A percentile compares a stretch with the other conserved stretches of the same genome.
phyloP scores from a whole-genome alignment of 2,797 vertebrate genomes.

The Psittacula echo region DNA sequence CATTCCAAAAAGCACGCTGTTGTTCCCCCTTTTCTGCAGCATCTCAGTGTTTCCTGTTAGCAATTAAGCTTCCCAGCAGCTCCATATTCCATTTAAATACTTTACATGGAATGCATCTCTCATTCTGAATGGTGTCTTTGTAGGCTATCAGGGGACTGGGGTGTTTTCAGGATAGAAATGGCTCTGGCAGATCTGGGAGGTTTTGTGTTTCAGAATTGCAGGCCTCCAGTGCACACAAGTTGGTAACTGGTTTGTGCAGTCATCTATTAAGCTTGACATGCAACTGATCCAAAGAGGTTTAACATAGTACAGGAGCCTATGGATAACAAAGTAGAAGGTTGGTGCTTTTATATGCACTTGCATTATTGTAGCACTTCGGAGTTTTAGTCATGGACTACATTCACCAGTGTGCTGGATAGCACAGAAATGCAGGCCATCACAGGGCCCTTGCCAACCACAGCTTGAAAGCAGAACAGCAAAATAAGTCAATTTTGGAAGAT shows the following conservation, averaged over 20 bases:
- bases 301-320: neutral
- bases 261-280: neutral
- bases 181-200: neutral
- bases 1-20: neutral
- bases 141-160: neutral
- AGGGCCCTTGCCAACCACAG: neutral
- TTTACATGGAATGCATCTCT: neutral
- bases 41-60: neutral
- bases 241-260: neutral
- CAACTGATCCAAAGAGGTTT: neutral
- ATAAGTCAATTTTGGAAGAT: neutral
- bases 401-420: neutral
- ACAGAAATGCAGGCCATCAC: neutral
- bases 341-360: neutral
- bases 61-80: neutral
- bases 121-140: neutral
- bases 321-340: neutral
- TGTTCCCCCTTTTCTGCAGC: neutral
- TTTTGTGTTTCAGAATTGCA: slow-evolving; percentile 17
- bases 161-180: neutral
- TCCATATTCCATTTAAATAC: neutral
- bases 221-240: neutral
- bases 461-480: neutral
- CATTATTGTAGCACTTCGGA: neutral
- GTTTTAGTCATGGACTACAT: neutral